A percentile compares a stretch with the other conserved stretches of the same genome.
phyloP scores from a whole-genome alignment of 2,888 invertebrate species.

The Apeira syringaria region DNA sequence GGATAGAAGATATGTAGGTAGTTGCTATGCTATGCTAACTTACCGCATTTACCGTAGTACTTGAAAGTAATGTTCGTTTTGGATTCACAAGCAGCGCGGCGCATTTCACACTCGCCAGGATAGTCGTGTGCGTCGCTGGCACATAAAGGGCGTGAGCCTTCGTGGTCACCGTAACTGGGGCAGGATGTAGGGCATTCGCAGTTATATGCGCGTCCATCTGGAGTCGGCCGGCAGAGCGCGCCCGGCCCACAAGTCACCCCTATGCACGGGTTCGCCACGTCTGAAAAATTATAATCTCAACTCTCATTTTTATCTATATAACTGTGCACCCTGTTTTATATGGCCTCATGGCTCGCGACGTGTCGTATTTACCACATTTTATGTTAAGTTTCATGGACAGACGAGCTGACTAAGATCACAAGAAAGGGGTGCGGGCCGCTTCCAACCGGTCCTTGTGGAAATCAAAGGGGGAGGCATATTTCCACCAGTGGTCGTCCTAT shows the following conservation, averaged over 20 bases:
- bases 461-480: too few species aligned
- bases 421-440: too few species aligned
- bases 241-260: slow-evolving; percentile 92
- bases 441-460: too few species aligned
- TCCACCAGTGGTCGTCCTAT: too few species aligned
- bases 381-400: too few species aligned
- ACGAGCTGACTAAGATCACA: too few species aligned
- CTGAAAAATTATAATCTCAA: slow-evolving; percentile 47
- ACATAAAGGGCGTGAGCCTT: slow-evolving; percentile 91
- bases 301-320: too few species aligned
- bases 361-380: too few species aligned
- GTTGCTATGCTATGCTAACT: slow-evolving; percentile 61
- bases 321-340: too few species aligned
- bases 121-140: slow-evolving; percentile 94
- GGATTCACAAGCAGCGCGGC: slow-evolving; percentile 89
- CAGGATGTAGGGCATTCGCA: slow-evolving; percentile 92
- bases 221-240: slow-evolving; percentile 86
- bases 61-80: slow-evolving; percentile 90
- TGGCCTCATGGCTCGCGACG: too few species aligned
- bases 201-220: slow-evolving; percentile 88
- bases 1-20: too few species aligned
- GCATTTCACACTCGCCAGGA: slow-evolving; percentile 92
- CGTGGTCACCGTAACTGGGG: slow-evolving; percentile 92
- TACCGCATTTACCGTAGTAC: slow-evolving; percentile 94
- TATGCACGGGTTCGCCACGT: slow-evolving; percentile 88